These are phyloP conservation scores for Mustela lutreola DNA, from an alignment of 2,113 vertebrate genomes.

Conservation along the genomic window DNA sequence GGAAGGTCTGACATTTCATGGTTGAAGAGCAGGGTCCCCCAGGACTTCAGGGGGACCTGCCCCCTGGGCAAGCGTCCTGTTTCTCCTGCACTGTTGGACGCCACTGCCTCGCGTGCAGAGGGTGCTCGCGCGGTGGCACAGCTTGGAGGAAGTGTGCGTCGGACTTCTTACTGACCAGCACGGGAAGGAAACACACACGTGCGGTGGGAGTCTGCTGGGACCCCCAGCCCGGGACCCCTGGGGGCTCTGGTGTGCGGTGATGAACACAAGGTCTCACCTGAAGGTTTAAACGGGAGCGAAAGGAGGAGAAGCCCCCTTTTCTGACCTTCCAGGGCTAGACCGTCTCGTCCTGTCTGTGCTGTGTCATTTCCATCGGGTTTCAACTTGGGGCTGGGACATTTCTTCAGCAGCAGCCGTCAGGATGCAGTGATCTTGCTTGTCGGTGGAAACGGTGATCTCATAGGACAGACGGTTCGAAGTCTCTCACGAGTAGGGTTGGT, in stretches of 20 bases:
- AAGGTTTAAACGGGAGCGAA: background rate
- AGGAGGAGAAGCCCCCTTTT: background rate
- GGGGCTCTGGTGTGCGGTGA: background rate
- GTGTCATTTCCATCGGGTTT: slow-evolving; percentile 50
- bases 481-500: background rate
- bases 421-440: background rate
- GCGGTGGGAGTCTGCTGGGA: background rate
- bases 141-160: too few relatives aligned
- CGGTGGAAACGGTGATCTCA: background rate
- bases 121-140: background rate
- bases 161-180: background rate
- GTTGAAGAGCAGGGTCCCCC: background rate
- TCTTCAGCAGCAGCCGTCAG: background rate
- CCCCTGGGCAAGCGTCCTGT: rapidly evolving
- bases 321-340: background rate
- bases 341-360: background rate
- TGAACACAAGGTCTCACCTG: background rate
- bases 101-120: rapidly evolving
- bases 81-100: rapidly evolving
- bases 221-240: background rate
- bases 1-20: background rate
- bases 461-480: background rate
- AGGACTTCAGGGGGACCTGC: background rate
- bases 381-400: background rate
- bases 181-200: background rate